Evolutionary conservation across 2,797 vertebrate species (phyloP), one percentile per base, ranked within the genome.

Genomic region (Acrossocheilus fasciatus): DNA sequence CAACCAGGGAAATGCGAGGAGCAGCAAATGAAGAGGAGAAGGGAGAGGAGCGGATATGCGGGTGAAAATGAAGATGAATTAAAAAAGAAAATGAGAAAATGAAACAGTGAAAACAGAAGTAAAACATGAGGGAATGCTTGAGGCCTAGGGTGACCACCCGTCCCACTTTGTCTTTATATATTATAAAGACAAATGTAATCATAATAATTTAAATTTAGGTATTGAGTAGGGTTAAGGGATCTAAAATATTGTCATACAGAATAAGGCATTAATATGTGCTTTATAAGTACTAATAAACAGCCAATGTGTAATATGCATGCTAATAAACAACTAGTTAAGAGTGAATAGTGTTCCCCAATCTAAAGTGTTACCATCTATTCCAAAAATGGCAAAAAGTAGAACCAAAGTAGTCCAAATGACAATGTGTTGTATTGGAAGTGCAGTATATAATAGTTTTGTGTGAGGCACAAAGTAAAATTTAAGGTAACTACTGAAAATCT

Each of bases 1-100:
- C 47, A 82, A 83, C 18, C 83, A 82, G 62, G n/a, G 83, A 69
- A 34, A 62, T 73, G 59, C 6, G 34, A 79, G 54, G 70, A 59
- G 76, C 1, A 11, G 3, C 11, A 20, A 59, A 70, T 34, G 17
- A 54, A 74, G 66, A 39, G 43, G 9, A 20, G 30, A 20, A 17
- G 14, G 26, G 54, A 81, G 39, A 15, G n/a, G 5, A 41, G 30
- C 30, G 12, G 87, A 73, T 39, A 57, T 88, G 62, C 86, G 66
- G 26, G 4, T 83, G 39, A 59, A 59, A 34, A 66, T 88, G 4
- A 41, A 20, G 18, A 50, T 23, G 20, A 23, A 34, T 81, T 23
- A 26, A 8, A 9, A 43, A 39, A 20, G 10, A 18, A 78, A 68
- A 45, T 30, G 3, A 30, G 11, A 64, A 62, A 34, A 4, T 47